Percentiles rank a stretch among this genome's conserved stretches.
Conservation (phyloP, 2,113 vertebrate species). For the Microtus ochrogaster region DNA sequence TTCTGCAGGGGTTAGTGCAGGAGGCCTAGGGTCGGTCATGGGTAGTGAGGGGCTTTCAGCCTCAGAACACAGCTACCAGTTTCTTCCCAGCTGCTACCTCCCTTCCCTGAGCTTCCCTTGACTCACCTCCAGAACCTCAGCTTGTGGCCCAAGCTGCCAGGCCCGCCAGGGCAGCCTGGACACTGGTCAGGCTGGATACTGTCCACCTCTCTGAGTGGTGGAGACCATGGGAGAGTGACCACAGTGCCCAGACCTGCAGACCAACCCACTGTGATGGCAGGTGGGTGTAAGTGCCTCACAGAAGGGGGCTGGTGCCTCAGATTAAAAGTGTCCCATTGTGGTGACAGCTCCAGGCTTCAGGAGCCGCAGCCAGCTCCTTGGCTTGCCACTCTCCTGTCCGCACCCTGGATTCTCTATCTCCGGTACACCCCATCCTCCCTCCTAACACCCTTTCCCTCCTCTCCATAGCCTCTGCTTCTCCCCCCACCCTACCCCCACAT, state of each 20-base stretch:
- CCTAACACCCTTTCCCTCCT: no score
- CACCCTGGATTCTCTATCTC: neutral
- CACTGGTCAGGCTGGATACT: constrained; percentile 69
- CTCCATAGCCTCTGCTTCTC: neutral
- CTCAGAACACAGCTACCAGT: neutral
- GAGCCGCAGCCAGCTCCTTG: neutral
- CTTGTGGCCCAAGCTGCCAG: constrained; percentile 31
- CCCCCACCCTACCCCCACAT: neutral
- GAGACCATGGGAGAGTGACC: constrained; percentile 78
- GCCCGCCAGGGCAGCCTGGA: constrained; percentile 54
- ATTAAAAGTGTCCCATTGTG: neutral
- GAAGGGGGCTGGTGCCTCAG: no score
- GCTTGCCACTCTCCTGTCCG: no score
- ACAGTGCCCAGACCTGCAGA: constrained; percentile 81
- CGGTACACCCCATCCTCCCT: neutral
- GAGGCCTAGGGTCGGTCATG: neutral
- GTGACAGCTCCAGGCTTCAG: neutral
- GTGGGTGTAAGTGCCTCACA: neutral
- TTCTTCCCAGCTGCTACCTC: neutral
- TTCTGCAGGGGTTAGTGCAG: neutral
- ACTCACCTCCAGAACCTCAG: constrained; percentile 49
- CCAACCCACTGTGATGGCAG: constrained; percentile 75
- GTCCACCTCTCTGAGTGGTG: neutral
- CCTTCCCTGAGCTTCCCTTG: constrained; percentile 37
- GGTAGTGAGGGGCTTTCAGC: neutral